phyloP scores from a whole-genome alignment of 2,797 vertebrate species.

The Vespertilio murinus region DNA sequence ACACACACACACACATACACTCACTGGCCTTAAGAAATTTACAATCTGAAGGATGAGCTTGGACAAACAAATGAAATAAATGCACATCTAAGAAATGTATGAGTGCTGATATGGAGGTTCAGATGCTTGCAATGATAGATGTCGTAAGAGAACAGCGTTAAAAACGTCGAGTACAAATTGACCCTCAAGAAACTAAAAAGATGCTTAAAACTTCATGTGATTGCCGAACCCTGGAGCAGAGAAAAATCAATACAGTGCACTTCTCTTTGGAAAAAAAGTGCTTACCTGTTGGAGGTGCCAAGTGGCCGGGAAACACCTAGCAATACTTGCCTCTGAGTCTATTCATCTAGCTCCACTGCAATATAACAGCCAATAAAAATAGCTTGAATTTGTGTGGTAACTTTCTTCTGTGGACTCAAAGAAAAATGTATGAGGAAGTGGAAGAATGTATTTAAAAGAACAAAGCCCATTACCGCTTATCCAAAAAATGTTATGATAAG shows the following conservation, averaged over 20 bases:
- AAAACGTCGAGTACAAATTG: conserved; percentile 38
- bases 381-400: conserved; percentile 13
- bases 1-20: background rate
- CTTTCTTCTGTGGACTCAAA: background rate
- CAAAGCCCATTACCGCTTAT: background rate
- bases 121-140: background rate
- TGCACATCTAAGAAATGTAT: background rate
- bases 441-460: background rate
- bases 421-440: conserved; percentile 21
- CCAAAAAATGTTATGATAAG: background rate
- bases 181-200: conserved; percentile 48
- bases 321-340: conserved; percentile 25
- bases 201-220: conserved; percentile 42
- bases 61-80: background rate
- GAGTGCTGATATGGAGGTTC: background rate
- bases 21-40: conserved; percentile 9
- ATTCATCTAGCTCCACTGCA: background rate
- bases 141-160: background rate
- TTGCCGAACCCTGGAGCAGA: background rate
- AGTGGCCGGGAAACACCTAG: conserved; percentile 36
- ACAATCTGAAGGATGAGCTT: background rate
- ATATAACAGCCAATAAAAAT: conserved; percentile 33
- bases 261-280: conserved; percentile 37
- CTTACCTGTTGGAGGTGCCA: conserved; percentile 39
- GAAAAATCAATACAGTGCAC: background rate